Evolutionary conservation across 2,888 invertebrate species (phyloP).

Genomic region (Drosophila prolongata): DNA sequence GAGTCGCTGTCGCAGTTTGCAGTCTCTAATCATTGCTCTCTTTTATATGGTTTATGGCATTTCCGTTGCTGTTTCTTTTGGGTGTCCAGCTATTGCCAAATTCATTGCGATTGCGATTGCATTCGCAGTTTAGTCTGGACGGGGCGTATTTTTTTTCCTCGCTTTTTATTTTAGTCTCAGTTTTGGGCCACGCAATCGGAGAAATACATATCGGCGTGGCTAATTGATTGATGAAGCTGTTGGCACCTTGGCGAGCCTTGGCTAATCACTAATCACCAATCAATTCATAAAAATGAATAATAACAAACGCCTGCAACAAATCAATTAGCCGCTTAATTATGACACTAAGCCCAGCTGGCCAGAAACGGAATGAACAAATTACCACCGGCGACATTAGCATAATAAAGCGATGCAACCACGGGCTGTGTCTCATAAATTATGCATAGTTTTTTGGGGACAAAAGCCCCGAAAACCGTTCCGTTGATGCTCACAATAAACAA

Average conservation of each 20-base stretch:
- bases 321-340: constrained; percentile 79
- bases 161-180: neutral
- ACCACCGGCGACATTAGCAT: constrained; percentile 67
- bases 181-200: constrained; percentile 26
- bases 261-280: constrained; percentile 56
- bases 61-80: constrained; percentile 42
- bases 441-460: constrained; percentile 60
- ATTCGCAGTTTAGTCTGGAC: constrained; percentile 26
- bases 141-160: constrained; percentile 18
- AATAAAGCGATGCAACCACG: constrained; percentile 75
- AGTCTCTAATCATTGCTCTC: constrained; percentile 45
- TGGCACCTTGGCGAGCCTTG: constrained; percentile 67
- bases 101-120: constrained; percentile 50
- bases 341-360: constrained; percentile 72
- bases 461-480: constrained; percentile 63
- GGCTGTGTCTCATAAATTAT: constrained; percentile 72
- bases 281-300: constrained; percentile 61
- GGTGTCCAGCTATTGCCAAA: constrained; percentile 53
- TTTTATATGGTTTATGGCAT: constrained; percentile 48
- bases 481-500: constrained; percentile 70
- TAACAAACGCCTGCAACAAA: constrained; percentile 70
- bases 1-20: constrained; percentile 17
- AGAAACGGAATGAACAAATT: constrained; percentile 71
- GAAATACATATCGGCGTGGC: constrained; percentile 39
- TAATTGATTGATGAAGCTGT: constrained; percentile 75